Percentiles rank a stretch among this genome's conserved stretches.
These are phyloP conservation scores for Carassius auratus DNA, from an alignment of 2,113 vertebrate species.

Conservation along the genomic window DNA sequence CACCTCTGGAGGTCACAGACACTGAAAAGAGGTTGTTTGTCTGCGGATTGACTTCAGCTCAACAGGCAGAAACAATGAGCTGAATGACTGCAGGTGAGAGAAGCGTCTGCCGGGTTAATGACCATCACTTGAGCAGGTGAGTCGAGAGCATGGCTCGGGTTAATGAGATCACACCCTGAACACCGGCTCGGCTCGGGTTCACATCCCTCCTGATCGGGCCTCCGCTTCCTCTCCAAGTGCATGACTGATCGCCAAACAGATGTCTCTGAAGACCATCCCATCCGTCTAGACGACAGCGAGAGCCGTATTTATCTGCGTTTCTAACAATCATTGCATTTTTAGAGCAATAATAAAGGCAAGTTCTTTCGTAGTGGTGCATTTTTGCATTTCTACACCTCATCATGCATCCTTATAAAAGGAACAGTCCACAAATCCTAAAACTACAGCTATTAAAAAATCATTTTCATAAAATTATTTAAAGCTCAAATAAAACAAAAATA, in stretches of 20 bases:
- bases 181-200: slow-evolving; percentile 25
- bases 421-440: background rate
- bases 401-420: background rate
- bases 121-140: slow-evolving; percentile 51
- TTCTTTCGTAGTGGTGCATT: background rate
- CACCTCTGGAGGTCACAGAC: slow-evolving; percentile 4
- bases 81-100: slow-evolving; percentile 35
- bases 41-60: background rate
- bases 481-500: background rate
- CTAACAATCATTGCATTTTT: background rate
- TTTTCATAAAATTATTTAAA: background rate
- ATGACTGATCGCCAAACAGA: slow-evolving; percentile 39
- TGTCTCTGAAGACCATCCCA: slow-evolving; percentile 17
- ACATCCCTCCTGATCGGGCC: slow-evolving; percentile 50
- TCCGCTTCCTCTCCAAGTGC: slow-evolving; percentile 32
- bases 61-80: background rate
- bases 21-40: background rate
- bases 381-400: background rate
- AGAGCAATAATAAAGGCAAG: background rate
- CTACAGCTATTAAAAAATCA: background rate
- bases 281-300: background rate
- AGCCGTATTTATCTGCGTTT: background rate
- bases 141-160: slow-evolving; percentile 48
- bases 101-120: slow-evolving; percentile 53
- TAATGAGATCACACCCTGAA: slow-evolving; percentile 62